A percentile compares a stretch with the other conserved stretches of the same genome.
Evolutionary conservation across 2,888 invertebrate genomes (phyloP).

Genomic region (Dicranocentrus wangi): DNA sequence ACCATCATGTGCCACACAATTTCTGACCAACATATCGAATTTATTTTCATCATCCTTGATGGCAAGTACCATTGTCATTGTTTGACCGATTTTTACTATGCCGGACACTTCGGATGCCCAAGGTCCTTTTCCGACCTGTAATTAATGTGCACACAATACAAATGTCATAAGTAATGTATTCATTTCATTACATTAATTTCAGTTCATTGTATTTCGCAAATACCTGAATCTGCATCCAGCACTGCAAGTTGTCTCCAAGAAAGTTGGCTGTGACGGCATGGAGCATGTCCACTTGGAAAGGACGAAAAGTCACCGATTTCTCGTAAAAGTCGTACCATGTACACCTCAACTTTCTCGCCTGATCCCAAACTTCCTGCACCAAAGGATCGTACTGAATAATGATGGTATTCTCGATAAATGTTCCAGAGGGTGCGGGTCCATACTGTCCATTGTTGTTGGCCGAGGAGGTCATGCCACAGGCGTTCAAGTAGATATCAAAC

Average conservation of each 20-base stretch:
- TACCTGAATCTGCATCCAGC: slow-evolving; percentile 96
- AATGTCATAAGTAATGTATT: no score
- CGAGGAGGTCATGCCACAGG: slow-evolving; percentile 95
- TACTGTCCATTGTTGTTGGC: slow-evolving; percentile 87
- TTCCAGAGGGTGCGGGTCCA: slow-evolving; percentile 90
- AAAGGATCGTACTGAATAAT: slow-evolving; percentile 85
- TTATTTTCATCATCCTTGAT: slow-evolving; percentile 97
- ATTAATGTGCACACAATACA: no score
- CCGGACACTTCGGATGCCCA: slow-evolving; percentile 98
- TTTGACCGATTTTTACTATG: slow-evolving; percentile 95
- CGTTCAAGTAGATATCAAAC: slow-evolving; percentile 93
- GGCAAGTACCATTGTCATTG: slow-evolving; percentile 97
- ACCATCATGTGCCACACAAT: slow-evolving; percentile 95
- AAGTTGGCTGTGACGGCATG: slow-evolving; percentile 96
- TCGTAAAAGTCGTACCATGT: slow-evolving; percentile 98
- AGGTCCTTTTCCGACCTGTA: slow-evolving; percentile 89
- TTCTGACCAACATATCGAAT: slow-evolving; percentile 94
- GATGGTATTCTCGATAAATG: slow-evolving; percentile 95
- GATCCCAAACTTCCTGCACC: slow-evolving; percentile 96
- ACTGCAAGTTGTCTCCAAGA: slow-evolving; percentile 94
- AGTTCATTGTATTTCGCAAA: not conserved
- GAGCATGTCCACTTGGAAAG: slow-evolving; percentile 95
- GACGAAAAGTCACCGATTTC: slow-evolving; percentile 94
- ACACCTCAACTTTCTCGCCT: slow-evolving; percentile 91
- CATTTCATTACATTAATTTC: no score